Percentiles rank a stretch among this genome's conserved stretches.
phyloP scores from a whole-genome alignment of 2,113 vertebrate genomes.

The Rhineura floridana region DNA sequence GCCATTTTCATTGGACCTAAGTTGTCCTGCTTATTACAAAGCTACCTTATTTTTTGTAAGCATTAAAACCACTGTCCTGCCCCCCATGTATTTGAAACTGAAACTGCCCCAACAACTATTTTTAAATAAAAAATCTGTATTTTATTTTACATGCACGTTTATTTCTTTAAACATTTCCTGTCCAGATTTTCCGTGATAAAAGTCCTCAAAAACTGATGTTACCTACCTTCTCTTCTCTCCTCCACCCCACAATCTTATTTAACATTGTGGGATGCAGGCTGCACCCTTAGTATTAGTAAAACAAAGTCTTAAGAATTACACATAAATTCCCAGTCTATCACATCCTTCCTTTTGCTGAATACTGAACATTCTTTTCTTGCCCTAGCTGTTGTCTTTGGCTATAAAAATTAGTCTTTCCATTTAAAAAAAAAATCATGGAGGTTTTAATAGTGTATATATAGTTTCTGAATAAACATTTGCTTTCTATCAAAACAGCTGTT shows the following conservation, averaged over 20 bases:
- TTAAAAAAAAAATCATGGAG: slow-evolving; percentile 71
- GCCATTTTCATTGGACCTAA: neutral
- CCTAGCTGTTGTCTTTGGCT: slow-evolving; percentile 80
- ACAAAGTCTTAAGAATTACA: slow-evolving; percentile 65
- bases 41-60: neutral
- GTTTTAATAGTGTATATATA: slow-evolving; percentile 69
- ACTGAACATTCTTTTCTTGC: slow-evolving; percentile 78
- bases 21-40: neutral
- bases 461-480: slow-evolving; percentile 67
- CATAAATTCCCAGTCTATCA: slow-evolving; percentile 71
- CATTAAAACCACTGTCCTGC: neutral
- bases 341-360: slow-evolving; percentile 78
- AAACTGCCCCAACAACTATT: neutral
- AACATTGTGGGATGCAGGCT: slow-evolving; percentile 51
- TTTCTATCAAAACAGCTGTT: slow-evolving; percentile 66
- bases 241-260: slow-evolving; percentile 24
- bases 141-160: neutral
- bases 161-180: neutral
- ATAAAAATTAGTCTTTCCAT: slow-evolving; percentile 75
- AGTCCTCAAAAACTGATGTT: neutral
- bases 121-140: slow-evolving; percentile 31
- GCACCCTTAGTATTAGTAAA: slow-evolving; percentile 65
- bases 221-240: slow-evolving; percentile 14
- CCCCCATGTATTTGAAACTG: neutral
- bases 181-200: neutral